phyloP scores from a whole-genome alignment of 2,113 vertebrate species.

The Aphyosemion australe region DNA sequence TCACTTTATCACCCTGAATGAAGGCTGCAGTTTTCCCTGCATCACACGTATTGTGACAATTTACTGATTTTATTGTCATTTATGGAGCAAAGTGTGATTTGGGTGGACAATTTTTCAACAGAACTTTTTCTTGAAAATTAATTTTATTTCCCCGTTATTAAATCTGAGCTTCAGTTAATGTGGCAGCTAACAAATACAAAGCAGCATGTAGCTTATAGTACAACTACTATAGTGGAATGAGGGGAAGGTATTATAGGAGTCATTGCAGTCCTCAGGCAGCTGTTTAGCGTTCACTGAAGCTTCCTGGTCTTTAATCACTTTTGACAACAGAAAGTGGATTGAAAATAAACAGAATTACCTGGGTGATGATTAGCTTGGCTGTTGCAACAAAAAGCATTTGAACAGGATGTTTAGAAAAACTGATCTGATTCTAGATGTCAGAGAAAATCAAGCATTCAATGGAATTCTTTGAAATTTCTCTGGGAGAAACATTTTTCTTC shows the following conservation, averaged over 20 bases:
- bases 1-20: conserved; percentile 65
- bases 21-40: conserved; percentile 33
- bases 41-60: conserved; percentile 32
- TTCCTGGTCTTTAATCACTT: conserved; percentile 37
- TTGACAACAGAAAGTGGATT: conserved; percentile 32
- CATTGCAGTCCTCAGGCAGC: conserved; percentile 27
- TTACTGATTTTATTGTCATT: conserved; percentile 40
- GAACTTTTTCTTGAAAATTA: conserved; percentile 23
- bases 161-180: conserved; percentile 5
- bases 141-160: conserved; percentile 22
- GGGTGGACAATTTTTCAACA: conserved; percentile 2
- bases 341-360: conserved; percentile 37
- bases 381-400: neutral
- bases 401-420: conserved; percentile 3
- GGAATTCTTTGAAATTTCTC: no score
- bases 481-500: no score
- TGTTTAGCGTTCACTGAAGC: conserved; percentile 25
- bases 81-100: conserved; percentile 9
- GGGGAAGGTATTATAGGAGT: conserved; percentile 14
- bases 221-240: conserved; percentile 30
- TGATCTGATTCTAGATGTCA: neutral
- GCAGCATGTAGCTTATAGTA: neutral
- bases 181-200: conserved; percentile 1
- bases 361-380: conserved; percentile 7
- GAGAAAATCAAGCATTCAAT: neutral